Conservation (phyloP, 2,113 vertebrate genomes). For the Reinhardtius hippoglossoides region DNA sequence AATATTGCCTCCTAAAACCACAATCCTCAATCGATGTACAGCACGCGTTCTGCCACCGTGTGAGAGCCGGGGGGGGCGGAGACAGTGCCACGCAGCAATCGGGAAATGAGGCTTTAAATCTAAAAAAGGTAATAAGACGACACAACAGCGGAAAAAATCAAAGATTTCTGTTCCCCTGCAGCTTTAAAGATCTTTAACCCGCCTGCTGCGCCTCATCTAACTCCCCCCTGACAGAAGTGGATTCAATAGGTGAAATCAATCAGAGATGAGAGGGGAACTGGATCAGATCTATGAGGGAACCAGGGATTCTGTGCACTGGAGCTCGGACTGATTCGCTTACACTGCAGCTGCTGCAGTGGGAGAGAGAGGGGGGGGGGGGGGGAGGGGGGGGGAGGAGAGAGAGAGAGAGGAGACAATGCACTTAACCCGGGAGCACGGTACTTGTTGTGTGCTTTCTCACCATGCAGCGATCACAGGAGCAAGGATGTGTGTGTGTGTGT, state of each 20-base stretch:
- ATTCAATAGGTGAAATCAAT: constrained; percentile 66
- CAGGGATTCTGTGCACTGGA: constrained; percentile 56
- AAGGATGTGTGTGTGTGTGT: background rate
- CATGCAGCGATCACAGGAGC: constrained; percentile 42
- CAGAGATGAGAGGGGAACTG: constrained; percentile 55
- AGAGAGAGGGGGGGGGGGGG: constrained; percentile 10
- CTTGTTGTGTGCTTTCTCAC: constrained; percentile 25
- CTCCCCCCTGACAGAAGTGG: constrained; percentile 47
- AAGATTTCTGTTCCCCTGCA: constrained; percentile 14
- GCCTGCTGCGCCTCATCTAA: constrained; percentile 30
- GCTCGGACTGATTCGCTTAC: constrained; percentile 62
- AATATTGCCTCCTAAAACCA: constrained; percentile 35
- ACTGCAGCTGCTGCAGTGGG: constrained; percentile 66
- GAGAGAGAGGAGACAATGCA: constrained; percentile 20
- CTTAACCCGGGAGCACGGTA: constrained; percentile 6
- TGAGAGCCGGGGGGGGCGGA: background rate
- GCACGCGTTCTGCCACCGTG: background rate
- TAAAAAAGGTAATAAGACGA: constrained; percentile 2
- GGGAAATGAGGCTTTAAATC: constrained; percentile 1
- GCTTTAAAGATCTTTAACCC: constrained; percentile 41
- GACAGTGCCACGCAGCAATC: background rate
- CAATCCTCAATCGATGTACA: constrained; percentile 15
- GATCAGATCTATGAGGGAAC: constrained; percentile 58
- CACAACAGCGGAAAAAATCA: background rate
- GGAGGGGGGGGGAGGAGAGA: constrained; percentile 14